phyloP scores from a whole-genome alignment of 2,888 invertebrate genomes.

The Dicyrtomina minuta region DNA sequence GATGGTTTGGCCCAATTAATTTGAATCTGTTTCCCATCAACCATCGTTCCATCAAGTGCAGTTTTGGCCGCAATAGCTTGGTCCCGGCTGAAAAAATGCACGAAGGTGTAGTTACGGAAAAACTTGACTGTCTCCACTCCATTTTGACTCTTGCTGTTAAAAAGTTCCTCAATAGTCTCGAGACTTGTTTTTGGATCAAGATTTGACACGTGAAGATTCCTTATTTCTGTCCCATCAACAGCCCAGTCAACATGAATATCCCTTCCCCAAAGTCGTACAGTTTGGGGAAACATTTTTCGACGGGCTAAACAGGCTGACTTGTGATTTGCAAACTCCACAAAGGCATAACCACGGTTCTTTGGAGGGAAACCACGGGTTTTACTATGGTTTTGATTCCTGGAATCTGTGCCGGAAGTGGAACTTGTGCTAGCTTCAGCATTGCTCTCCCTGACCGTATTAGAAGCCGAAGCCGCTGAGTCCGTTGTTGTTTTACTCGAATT shows the following conservation, averaged over 20 bases:
- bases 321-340: constrained; percentile 78
- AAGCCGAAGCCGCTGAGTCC: too few species aligned
- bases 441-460: too few species aligned
- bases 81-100: constrained; percentile 68
- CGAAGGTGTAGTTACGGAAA: constrained; percentile 74
- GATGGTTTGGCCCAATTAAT: constrained; percentile 53
- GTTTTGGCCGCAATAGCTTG: constrained; percentile 62
- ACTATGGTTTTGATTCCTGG: too few species aligned
- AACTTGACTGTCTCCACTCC: constrained; percentile 66
- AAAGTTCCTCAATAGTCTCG: constrained; percentile 59
- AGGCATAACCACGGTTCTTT: constrained; percentile 77
- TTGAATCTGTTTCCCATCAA: constrained; percentile 50
- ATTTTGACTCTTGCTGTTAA: constrained; percentile 56
- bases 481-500: too few species aligned
- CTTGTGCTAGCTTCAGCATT: constrained; percentile 63
- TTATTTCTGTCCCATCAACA: constrained; percentile 74
- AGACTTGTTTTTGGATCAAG: constrained; percentile 62
- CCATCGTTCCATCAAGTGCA: constrained; percentile 57
- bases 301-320: constrained; percentile 66
- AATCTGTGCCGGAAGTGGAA: too few species aligned
- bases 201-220: constrained; percentile 73
- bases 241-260: constrained; percentile 83
- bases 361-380: too few species aligned
- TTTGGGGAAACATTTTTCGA: constrained; percentile 65
- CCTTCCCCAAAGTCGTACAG: constrained; percentile 66